Evolutionary conservation across 2,888 invertebrate genomes (phyloP), one percentile per base, ranked within the genome.

Genomic region (Watsonalla cultraria): DNA sequence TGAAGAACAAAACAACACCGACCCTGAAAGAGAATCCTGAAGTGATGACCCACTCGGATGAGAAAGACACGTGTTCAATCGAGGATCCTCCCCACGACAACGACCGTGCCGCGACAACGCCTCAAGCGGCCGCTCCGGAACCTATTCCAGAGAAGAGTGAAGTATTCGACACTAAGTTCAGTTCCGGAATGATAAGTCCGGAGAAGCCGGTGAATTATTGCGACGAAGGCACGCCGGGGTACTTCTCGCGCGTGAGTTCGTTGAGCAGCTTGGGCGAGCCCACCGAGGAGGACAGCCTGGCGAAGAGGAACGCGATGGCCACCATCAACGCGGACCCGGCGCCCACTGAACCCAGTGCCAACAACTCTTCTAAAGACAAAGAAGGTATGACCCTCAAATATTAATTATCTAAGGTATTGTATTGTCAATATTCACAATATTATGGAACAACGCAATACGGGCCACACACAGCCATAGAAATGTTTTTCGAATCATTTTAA

Each of bases 191-290:
- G 69, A 93, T 94, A 70, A 95, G 94, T 35, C 95, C 96, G 0
- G 96, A 96, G 66, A 96, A 95, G 69, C 94, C 95, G 0, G 92
- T 95, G 6, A 95, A 94, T 72, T 97, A 97, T 78, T 96, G 96
- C 69, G 96, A 97, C 61, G 96, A 97, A 76, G 97, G 96, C 0
- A 97, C 97, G 0, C 96, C 97, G 0, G 95, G 95, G 0, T 94
- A 93, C 78, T 96, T 94, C 73, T 96, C 96, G 6, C 85, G 93
- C 7, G 92, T 93, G 46, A 93, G 93, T 65, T 93, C 93, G 0
- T 68, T 93, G 51, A 93, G 93, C 69, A 93, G 93, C 58, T 77
- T 93, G 11, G 90, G 87, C 0, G 93, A 93, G 60, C 90, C 92
- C 0, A 88, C 87, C 0, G 90, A 90, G 48, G 90, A 86, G 51